Evolutionary conservation across 2,113 vertebrate genomes (phyloP).

Genomic region (Leptodactylus fuscus): DNA sequence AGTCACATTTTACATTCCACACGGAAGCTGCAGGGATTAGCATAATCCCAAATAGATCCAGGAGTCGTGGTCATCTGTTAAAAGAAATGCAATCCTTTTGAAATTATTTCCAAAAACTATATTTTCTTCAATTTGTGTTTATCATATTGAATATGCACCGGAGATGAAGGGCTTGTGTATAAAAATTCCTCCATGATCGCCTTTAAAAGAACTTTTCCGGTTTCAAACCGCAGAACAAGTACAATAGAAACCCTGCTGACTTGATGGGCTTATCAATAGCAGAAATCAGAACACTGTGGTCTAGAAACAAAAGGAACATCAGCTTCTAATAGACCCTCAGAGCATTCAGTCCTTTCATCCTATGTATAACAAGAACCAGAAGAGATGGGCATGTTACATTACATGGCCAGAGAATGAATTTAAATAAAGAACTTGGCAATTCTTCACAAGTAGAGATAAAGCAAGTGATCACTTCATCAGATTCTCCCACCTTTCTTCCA

Average conservation of each 20-base stretch:
- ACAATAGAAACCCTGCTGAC: constrained; percentile 6
- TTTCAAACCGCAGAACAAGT: neutral
- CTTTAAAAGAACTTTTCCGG: neutral
- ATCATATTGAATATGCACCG: neutral
- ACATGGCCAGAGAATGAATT: neutral
- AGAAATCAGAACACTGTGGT: neutral
- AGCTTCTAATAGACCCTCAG: constrained; percentile 20
- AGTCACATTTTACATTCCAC: constrained; percentile 11
- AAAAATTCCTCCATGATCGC: neutral
- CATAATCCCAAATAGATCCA: neutral
- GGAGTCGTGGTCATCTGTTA: neutral
- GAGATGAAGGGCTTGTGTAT: neutral
- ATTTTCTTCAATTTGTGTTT: neutral
- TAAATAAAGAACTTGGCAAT: neutral
- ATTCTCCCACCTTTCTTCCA: neutral
- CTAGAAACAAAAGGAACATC: neutral
- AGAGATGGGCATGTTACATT: neutral
- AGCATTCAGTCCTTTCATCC: constrained; percentile 1
- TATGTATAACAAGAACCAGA: constrained; percentile 10
- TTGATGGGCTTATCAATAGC: constrained; percentile 6
- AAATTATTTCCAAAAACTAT: neutral
- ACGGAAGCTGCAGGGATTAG: constrained; percentile 8
- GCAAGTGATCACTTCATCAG: neutral
- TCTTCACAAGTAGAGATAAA: neutral
- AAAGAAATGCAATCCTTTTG: neutral